These are phyloP conservation scores for Epinotia nisella DNA, from an alignment of 2,888 invertebrate genomes.

Conservation along the genomic window DNA sequence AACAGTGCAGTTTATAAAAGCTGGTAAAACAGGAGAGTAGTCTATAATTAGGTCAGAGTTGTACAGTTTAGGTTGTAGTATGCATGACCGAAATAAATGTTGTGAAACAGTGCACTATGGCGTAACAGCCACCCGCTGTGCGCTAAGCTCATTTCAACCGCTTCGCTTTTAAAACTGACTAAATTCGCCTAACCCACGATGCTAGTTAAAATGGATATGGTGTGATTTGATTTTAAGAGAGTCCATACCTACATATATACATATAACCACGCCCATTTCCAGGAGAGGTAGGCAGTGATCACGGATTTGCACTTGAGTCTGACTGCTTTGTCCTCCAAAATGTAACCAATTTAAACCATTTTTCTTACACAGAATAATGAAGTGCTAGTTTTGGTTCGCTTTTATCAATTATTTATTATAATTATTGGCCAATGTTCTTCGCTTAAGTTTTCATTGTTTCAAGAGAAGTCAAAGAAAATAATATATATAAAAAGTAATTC, in stretches of 20 bases:
- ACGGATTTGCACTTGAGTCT: no score
- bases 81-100: neutral
- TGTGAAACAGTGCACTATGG: conserved; percentile 41
- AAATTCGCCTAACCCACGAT: conserved; percentile 64
- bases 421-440: neutral
- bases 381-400: neutral
- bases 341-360: neutral
- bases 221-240: neutral
- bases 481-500: no score
- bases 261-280: no score
- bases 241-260: no score
- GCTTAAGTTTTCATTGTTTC: neutral
- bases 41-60: no score
- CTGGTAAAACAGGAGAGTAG: no score
- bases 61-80: no score
- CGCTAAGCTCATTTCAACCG: conserved; percentile 79
- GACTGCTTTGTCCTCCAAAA: neutral
- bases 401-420: neutral
- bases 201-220: conserved; percentile 1
- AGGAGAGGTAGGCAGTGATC: no score
- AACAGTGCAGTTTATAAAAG: no score
- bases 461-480: no score
- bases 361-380: no score
- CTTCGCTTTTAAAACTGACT: conserved; percentile 81
- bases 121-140: conserved; percentile 64